These are phyloP conservation scores for Acrobasis repandana DNA, from an alignment of 2,888 invertebrate species.

Conservation along the genomic window DNA sequence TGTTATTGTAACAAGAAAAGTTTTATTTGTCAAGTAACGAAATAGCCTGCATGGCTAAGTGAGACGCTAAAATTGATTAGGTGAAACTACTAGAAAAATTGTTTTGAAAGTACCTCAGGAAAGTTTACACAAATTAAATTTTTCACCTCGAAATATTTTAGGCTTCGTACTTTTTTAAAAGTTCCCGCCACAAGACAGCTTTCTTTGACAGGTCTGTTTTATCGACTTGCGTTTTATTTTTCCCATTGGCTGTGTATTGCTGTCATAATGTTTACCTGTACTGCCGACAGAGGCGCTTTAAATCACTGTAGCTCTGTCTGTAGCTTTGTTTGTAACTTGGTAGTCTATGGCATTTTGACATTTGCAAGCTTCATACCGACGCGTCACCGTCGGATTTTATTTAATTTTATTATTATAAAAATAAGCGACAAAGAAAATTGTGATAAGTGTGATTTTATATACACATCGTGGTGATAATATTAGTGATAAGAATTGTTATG, in stretches of 20 bases:
- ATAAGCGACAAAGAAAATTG: constrained; percentile 76
- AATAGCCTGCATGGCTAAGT: too few species aligned
- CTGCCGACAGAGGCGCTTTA: constrained; percentile 44
- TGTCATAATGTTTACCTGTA: constrained; percentile 36
- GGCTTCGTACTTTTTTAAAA: not conserved
- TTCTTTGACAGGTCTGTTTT: constrained; percentile 17
- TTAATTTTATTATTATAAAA: constrained; percentile 70
- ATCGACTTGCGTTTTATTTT: constrained; percentile 4
- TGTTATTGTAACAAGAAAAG: too few species aligned
- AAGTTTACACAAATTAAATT: too few species aligned
- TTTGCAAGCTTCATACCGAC: constrained; percentile 71
- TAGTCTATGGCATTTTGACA: constrained; percentile 45
- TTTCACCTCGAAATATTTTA: too few species aligned
- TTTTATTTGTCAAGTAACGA: too few species aligned
- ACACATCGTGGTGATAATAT: constrained; percentile 78
- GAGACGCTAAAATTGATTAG: too few species aligned
- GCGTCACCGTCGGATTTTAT: constrained; percentile 78
- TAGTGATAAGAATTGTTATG: constrained; percentile 81
- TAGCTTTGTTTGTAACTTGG: too few species aligned
- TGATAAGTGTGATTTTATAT: constrained; percentile 81
- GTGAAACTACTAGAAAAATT: too few species aligned
- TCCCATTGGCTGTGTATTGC: constrained; percentile 15
- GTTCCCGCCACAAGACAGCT: not conserved
- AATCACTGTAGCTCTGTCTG: constrained; percentile 39
- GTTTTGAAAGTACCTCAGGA: too few species aligned